phyloP scores from a whole-genome alignment of 2,797 vertebrate species.

The Crenichthys baileyi region DNA sequence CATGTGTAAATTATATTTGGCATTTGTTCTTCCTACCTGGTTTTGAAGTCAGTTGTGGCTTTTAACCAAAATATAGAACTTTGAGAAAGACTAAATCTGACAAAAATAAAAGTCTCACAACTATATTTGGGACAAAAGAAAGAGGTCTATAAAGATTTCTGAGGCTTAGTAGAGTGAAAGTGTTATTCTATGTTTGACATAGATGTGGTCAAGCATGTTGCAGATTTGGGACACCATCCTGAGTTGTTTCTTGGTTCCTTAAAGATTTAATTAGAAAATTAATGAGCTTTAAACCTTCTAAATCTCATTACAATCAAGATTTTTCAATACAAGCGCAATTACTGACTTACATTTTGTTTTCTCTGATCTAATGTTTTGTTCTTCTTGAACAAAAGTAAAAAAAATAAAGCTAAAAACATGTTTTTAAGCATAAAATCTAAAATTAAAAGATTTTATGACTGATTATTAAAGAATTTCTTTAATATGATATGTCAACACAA shows the following conservation, averaged over 20 bases:
- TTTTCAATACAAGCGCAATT: neutral
- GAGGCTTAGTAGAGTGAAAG: neutral
- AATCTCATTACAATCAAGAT: neutral
- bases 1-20: no score
- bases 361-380: neutral
- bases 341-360: neutral
- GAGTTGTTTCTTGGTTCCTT: neutral
- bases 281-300: neutral
- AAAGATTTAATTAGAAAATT: constrained; percentile 1
- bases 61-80: neutral
- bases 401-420: neutral
- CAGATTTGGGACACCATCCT: neutral
- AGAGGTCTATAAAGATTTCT: neutral
- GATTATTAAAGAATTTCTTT: no score
- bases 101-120: neutral
- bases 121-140: neutral
- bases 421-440: neutral
- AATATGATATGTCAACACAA: neutral
- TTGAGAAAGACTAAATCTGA: neutral
- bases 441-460: neutral
- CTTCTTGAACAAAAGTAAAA: neutral
- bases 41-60: neutral
- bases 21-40: neutral
- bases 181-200: neutral
- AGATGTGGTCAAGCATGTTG: neutral